Base-by-base conservation (phyloP, 1,140 invertebrate species). In the Magallana angulata region DNA sequence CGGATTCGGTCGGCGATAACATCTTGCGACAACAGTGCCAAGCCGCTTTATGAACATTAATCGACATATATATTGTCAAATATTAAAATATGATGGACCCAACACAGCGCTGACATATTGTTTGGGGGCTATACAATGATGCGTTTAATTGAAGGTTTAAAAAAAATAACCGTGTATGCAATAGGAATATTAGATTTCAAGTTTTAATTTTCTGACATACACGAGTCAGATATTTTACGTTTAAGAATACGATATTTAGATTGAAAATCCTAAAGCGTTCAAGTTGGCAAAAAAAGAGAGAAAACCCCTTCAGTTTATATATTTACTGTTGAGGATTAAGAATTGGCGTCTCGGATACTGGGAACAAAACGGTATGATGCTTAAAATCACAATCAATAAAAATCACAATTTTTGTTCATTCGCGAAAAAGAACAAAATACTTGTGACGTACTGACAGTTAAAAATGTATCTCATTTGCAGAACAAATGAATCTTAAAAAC, bases 401-500 rank as follows among this genome's bases (percentile, higher is more conserved):
- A 76, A 76, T 76, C 18, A 76, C 24, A 76, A 76, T 76, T 76
- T 48, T 76, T 76, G 68, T 76, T 76, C 68, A 76, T 76, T 76
- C 36, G 24, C 68, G 24, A 12, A 76, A 48, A 30, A 76, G 68
- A 76, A 76, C 68, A 76, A 76, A 76, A 24, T 76, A 76, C 24
- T 76, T 76, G 68, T 76, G 68, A 76, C 68, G 24, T 76, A 76
- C 68, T 76, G 68, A 76, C 68, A 76, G 68, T 76, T 76, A 76
- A 76, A 76, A 76, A 76, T 76, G 68, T 76, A 76, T 76, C 68
- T 76, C 68, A 76, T 76, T 76, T 76, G 68, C 68, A 12, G 68
- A 76, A 76, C 68, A 76, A 76, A 76, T 76, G 68, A 76, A 76
- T 76, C 68, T 76, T 76, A 76, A 76, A 76, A 76, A 76, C 68